These are phyloP conservation scores for Drosophila ananassae DNA, from an alignment of 1,140 invertebrate species.

Conservation along the genomic window DNA sequence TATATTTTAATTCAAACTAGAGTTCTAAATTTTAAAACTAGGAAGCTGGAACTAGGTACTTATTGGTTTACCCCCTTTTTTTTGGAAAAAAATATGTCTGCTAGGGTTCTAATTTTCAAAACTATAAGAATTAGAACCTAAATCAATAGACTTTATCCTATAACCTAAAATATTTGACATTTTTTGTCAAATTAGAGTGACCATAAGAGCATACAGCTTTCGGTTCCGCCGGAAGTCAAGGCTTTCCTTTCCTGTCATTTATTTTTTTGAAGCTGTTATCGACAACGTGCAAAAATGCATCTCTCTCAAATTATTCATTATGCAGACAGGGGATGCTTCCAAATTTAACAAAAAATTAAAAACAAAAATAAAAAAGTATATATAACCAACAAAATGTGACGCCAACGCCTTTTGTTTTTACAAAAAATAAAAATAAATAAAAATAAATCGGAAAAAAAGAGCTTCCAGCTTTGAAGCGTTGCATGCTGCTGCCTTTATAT, in stretches of 20 bases:
- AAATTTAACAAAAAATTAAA: conserved; percentile 7
- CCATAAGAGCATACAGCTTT: neutral
- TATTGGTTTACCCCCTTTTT: no score
- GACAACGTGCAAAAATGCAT: conserved; percentile 71
- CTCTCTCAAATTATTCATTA: conserved; percentile 73
- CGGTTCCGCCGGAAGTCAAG: neutral
- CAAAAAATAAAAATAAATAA: neutral
- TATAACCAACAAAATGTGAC: conserved; percentile 41
- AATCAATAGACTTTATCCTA: no score
- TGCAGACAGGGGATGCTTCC: conserved; percentile 12
- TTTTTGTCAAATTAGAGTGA: neutral
- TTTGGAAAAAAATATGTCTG: no score
- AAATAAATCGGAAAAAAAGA: conserved; percentile 15
- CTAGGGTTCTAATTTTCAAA: no score
- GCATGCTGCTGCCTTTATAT: conserved; percentile 51
- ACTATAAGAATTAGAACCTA: no score
- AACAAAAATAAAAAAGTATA: conserved; percentile 8
- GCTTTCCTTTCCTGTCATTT: neutral
- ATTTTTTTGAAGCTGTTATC: conserved; percentile 5
- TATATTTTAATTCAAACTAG: no score
- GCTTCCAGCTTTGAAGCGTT: conserved; percentile 38
- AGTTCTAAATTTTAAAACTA: no score
- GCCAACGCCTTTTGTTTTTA: conserved; percentile 41
- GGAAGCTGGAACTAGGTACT: no score
- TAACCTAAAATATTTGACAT: neutral